Evolutionary conservation across 1,140 invertebrate species (phyloP), one percentile per base, ranked within the genome.

Genomic region (Caenorhabditis brenneri): DNA sequence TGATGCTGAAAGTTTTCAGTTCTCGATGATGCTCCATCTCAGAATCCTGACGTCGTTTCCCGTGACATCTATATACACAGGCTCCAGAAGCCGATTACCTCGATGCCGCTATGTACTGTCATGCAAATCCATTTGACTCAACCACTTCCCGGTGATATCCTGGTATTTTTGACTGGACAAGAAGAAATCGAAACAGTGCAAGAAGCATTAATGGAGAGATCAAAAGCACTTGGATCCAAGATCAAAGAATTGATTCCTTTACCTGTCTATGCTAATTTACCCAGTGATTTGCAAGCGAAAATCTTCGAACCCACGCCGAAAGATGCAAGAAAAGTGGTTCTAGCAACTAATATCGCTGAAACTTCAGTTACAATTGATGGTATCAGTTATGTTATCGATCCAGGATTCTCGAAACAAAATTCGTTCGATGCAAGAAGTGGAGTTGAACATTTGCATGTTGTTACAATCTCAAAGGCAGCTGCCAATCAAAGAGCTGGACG

Each of bases 11-110:
- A 99, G 99, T 99, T 92, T 98, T 87, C 15, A 88, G 91, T 86
- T 99, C 99, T 99, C 92, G 97, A 99, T 91, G 95, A 98, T 91
- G 97, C 97, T 2, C 97, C 97, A 96, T 99, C 86, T 99, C 91
- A 93, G 96, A 65, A 99, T 99, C 89, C 97, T 97, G 94, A 16
- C 89, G 94, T 83, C 88, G 94, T 81, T 95, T 94, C 91, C 94
- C 94, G 19, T 0, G 96, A 99, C 91, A 97, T 99, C 89, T 99
- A 96, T 99, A 99, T 90, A 99, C 98, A 5, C 97, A 98, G 93
- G 96, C 97, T 1, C 97, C 97, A 0, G 97, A 99, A 92, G 96
- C 97, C 24, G 97, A 99, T 93, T 99, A 99, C 90, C 94, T 99
- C 69, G 97, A 99, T 92, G 97, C 97, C 0, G 95, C 95, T 91